Base-by-base conservation (phyloP, 2,797 vertebrate genomes). In the Botia kubotai region DNA sequence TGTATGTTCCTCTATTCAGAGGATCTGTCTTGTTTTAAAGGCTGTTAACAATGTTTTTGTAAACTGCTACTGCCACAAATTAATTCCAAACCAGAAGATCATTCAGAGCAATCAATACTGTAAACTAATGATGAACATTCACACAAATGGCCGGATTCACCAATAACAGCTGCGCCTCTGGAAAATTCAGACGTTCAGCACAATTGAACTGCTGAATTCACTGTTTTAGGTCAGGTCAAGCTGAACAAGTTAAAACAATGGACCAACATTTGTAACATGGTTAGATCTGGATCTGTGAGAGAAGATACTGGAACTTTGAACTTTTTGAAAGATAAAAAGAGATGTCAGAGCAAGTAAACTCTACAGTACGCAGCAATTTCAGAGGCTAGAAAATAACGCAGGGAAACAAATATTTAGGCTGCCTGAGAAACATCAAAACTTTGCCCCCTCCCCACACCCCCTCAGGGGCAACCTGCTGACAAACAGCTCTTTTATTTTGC, bases 401-500 rank as follows among this genome's bases (percentile, higher is more conserved):
- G 12, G 16, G 11, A 46, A 26, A 73, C 66, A 55, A 65, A 66
- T 12, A 79, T 66, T 66, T 76, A 46, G 50, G n/a, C 69, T 62
- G 48, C 26, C 26, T 4, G 58, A 60, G 72, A 75, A 79, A 68
- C 72, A 60, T 68, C 4, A 58, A 21, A 62, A 77, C 62, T 72
- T 46, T 52, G 26, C 10, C 53, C 43, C 69, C 72, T 66, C 23
- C 72, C 58, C 53, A 62, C 26, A 17, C 66, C 23, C 69, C 65
- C 58, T 62, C 60, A 12, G 60, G 71, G 73, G 14, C 75, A 76
- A 60, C 62, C 75, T n/a, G 73, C 70, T 63, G 58, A 83, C 71
- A 85, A 86, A 87, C 75, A 79, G 84, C 79, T 75, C 73, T 80
- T 68, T 83, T 63, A 48, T 73, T 68, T 77, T 83, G 76, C 74